Conservation (phyloP, 2,888 invertebrate species). For the Aromia moschata region DNA sequence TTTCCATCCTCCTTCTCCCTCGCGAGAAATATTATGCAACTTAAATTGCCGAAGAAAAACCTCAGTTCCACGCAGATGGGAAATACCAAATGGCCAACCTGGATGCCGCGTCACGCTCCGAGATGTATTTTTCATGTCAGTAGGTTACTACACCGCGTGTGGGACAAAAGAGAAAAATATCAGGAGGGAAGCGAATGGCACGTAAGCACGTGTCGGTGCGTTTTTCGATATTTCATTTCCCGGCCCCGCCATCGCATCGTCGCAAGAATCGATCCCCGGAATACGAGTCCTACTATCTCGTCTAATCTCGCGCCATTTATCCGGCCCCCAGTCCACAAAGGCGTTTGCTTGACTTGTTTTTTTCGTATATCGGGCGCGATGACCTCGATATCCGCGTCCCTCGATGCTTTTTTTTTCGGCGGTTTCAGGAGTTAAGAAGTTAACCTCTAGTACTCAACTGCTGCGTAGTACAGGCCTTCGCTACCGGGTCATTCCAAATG, state of each 20-base stretch:
- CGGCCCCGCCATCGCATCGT: conserved; percentile 20
- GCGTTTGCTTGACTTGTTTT: conserved; percentile 8
- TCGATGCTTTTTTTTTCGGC: too few species aligned
- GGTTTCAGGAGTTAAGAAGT: too few species aligned
- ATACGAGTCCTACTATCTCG: conserved; percentile 19
- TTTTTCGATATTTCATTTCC: conserved; percentile 27
- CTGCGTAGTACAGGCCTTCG: too few species aligned
- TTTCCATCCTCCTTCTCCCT: too few species aligned
- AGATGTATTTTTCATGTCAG: neutral
- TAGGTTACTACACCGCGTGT: neutral
- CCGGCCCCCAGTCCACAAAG: conserved; percentile 3
- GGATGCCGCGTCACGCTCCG: neutral
- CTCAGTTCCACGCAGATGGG: neutral
- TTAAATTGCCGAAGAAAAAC: neutral
- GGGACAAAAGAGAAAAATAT: neutral
- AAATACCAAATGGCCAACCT: neutral
- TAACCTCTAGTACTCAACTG: too few species aligned
- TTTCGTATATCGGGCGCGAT: neutral
- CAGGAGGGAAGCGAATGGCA: conserved; percentile 12
- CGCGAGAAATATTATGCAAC: too few species aligned
- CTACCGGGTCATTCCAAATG: too few species aligned
- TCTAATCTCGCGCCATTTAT: conserved; percentile 25
- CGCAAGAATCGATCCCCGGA: conserved; percentile 20
- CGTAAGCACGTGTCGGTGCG: conserved; percentile 19
- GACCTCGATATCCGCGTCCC: conserved; percentile 20